Evolutionary conservation across 2,113 vertebrate genomes (phyloP), one percentile per base, ranked within the genome.

Genomic region (Elachura formosa): DNA sequence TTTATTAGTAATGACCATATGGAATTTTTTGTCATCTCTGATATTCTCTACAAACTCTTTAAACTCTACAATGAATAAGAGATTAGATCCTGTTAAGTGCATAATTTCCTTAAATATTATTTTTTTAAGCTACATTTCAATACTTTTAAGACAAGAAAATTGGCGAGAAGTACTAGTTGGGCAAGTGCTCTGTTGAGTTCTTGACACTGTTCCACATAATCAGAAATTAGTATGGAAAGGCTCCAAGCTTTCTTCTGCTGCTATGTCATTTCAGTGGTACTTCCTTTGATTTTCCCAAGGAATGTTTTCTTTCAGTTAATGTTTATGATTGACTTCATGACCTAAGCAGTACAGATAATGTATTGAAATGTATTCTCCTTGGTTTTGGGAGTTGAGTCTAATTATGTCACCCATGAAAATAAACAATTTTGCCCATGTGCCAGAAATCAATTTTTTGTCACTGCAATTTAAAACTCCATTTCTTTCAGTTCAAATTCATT

Each of bases 231-330:
- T 36, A 19, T 97, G 97, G 96, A 97, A 98, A 97, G 31, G 93
- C 84, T 95, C 95, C 95, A 97, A 95, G 64, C 85, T 97, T 97
- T 97, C 66, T 92, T 93, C 10, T 72, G 43, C 69, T 97, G 90
- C 96, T 97, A 72, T 96, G 96, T 95, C 96, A 93, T 94, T 97
- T 96, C 87, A 95, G 71, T 95, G 80, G 89, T 92, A 93, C 86
- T 97, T 98, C 81, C 96, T 97, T 96, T 98, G 96, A 97, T 97
- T 97, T 97, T 97, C 87, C 46, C 80, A 96, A 90, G 75, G 71
- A 95, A 97, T 96, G 90, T 95, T 97, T 97, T 98, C 91, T 96
- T 98, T 98, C 96, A 87, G 87, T 98, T 97, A 90, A 83, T 97
- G 90, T 97, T 98, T 97, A 92, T 97, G 93, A 93, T 62, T 91